Conservation (phyloP, 1,140 invertebrate species). For the Venustaconcha ellipsiformis region DNA sequence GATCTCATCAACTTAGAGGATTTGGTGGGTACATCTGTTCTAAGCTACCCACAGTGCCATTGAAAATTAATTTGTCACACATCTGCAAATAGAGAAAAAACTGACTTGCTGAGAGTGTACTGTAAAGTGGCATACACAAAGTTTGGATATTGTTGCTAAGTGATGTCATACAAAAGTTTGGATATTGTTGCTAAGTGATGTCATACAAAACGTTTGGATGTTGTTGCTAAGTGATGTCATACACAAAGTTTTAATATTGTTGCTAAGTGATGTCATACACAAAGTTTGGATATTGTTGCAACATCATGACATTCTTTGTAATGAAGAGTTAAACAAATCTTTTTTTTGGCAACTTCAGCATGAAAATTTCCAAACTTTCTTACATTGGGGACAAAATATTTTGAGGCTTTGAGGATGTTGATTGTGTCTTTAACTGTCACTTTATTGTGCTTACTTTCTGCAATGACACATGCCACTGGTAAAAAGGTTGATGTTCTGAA, state of each 20-base stretch:
- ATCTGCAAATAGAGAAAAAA: not conserved
- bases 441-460: too few species aligned
- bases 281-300: not conserved
- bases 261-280: too few species aligned
- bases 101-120: not conserved
- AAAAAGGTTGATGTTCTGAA: too few species aligned
- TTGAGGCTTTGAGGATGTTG: too few species aligned
- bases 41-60: not conserved
- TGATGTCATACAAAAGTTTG: not conserved
- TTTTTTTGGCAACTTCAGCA: not conserved
- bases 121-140: not conserved
- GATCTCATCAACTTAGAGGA: conserved; percentile 67
- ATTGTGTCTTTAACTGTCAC: too few species aligned
- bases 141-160: not conserved
- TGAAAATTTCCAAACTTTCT: too few species aligned
- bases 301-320: not conserved
- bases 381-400: too few species aligned
- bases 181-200: too few species aligned
- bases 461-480: too few species aligned
- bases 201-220: not conserved
- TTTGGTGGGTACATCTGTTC: conserved; percentile 61
- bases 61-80: not conserved
- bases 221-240: not conserved
- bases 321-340: not conserved
- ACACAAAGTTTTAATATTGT: not conserved